Percentiles rank a stretch among this genome's conserved stretches.
Evolutionary conservation across 2,888 invertebrate genomes (phyloP).

Genomic region (Orthosia gothica): DNA sequence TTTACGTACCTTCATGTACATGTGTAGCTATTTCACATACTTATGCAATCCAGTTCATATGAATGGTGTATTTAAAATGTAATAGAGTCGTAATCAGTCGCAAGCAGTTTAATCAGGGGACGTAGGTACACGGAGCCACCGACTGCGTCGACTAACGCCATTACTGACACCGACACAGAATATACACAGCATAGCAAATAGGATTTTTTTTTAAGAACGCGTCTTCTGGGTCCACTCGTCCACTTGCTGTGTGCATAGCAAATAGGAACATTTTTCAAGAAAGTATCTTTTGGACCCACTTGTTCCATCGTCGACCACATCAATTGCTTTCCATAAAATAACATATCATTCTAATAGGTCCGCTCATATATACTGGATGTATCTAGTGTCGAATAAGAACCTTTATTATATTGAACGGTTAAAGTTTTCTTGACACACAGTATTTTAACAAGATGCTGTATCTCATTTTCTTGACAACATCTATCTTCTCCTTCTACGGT

Average conservation of each 20-base stretch:
- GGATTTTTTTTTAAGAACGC: background rate
- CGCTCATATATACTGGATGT: too few species aligned
- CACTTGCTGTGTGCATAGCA: too few species aligned
- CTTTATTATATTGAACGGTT: too few species aligned
- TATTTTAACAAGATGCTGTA: too few species aligned
- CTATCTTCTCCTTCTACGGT: too few species aligned
- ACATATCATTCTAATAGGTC: too few species aligned
- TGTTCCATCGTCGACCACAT: too few species aligned
- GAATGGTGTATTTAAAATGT: constrained; percentile 70
- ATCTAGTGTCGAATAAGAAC: too few species aligned
- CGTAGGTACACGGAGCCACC: constrained; percentile 58
- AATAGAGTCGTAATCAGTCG: constrained; percentile 75
- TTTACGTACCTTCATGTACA: background rate
- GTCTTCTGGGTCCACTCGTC: background rate
- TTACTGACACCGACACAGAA: constrained; percentile 57
- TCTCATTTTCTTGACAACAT: too few species aligned
- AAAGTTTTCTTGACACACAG: too few species aligned
- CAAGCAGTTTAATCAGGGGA: constrained; percentile 78
- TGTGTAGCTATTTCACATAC: background rate
- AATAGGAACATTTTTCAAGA: background rate
- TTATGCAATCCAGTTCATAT: constrained; percentile 11
- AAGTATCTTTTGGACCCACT: background rate
- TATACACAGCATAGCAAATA: too few species aligned
- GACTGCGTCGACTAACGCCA: constrained; percentile 66
- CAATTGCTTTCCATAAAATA: too few species aligned